Evolutionary conservation across 2,797 vertebrate genomes (phyloP).

Genomic region (Danio choprae): DNA sequence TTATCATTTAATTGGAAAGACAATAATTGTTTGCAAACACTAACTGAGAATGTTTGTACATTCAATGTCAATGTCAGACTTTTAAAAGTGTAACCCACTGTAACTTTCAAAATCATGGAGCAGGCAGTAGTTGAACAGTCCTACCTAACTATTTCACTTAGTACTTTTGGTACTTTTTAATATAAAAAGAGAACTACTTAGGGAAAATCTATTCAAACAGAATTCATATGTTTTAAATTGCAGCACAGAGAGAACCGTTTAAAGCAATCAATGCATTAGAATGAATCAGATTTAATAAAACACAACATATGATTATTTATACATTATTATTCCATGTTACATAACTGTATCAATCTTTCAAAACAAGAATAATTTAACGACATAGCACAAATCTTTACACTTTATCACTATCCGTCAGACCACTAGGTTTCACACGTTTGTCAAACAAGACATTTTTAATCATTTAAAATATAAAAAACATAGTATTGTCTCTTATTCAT

Average conservation of each 20-base stretch:
- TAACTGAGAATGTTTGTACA: too few relatives aligned
- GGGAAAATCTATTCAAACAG: neutral
- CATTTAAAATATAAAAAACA: too few relatives aligned
- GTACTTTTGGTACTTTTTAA: too few relatives aligned
- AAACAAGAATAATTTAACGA: too few relatives aligned
- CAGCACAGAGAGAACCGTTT: neutral
- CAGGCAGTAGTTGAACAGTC: neutral
- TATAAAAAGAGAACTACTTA: neutral
- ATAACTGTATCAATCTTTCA: too few relatives aligned
- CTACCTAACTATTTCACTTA: neutral
- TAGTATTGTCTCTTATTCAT: too few relatives aligned
- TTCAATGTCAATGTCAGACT: neutral
- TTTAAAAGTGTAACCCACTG: neutral
- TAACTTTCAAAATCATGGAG: neutral
- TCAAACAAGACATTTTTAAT: too few relatives aligned
- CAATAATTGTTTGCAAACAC: too few relatives aligned
- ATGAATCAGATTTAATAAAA: neutral
- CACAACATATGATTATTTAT: neutral
- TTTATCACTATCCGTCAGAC: too few relatives aligned
- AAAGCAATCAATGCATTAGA: neutral
- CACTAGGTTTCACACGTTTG: too few relatives aligned
- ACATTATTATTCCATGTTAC: too few relatives aligned
- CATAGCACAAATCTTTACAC: too few relatives aligned
- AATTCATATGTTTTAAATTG: neutral
- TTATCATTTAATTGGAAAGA: neutral